These are phyloP conservation scores for Limenitis camilla DNA, from an alignment of 2,888 invertebrate genomes.

Conservation along the genomic window DNA sequence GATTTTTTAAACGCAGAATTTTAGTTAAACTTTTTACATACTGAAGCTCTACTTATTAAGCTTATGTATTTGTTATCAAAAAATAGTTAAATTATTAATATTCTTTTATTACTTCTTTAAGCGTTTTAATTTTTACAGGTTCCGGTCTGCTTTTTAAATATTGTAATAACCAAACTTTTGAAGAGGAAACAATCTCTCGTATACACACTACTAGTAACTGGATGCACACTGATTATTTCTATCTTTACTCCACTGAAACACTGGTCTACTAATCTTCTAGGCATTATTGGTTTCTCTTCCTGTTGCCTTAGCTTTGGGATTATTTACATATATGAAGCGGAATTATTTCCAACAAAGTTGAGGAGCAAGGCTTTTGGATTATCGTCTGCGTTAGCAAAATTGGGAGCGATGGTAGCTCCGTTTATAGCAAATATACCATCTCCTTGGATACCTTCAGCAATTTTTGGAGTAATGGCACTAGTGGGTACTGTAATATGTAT, in stretches of 20 bases:
- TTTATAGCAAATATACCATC: constrained; percentile 41
- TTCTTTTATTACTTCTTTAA: too few species aligned
- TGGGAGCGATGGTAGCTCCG: constrained; percentile 46
- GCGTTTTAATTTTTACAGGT: too few species aligned
- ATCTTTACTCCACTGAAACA: constrained; percentile 34
- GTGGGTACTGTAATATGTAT: constrained; percentile 36
- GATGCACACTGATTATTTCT: constrained; percentile 32
- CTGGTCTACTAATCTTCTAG: constrained; percentile 32
- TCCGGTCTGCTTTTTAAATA: constrained; percentile 30
- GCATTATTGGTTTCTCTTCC: constrained; percentile 32
- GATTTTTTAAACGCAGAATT: too few species aligned
- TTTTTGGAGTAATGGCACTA: constrained; percentile 41
- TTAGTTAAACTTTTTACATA: too few species aligned
- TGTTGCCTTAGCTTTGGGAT: constrained; percentile 30
- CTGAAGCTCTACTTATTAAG: too few species aligned
- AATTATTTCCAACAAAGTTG: constrained; percentile 48
- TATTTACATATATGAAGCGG: constrained; percentile 38
- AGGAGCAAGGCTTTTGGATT: constrained; percentile 47
- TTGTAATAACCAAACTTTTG: constrained; percentile 34
- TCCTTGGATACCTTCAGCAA: constrained; percentile 40
- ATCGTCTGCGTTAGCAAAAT: constrained; percentile 37
- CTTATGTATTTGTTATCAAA: too few species aligned
- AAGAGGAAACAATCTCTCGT: constrained; percentile 35
- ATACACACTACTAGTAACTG: constrained; percentile 25
- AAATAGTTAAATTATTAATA: too few species aligned